Conservation (phyloP, 2,888 invertebrate genomes). For the Linyphia triangularis region DNA sequence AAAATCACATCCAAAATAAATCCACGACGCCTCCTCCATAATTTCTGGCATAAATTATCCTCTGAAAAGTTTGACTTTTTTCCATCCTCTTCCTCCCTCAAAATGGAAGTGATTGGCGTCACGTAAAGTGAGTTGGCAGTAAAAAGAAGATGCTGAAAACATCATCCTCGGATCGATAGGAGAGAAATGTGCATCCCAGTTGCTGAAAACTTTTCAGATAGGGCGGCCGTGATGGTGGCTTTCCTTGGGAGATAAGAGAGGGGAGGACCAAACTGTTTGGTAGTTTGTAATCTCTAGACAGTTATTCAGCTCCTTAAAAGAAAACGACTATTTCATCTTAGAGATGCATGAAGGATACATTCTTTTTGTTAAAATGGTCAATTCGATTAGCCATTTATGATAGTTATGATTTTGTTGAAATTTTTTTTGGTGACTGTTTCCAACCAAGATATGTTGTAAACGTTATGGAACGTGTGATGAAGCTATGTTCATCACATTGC, state of each 20-base stretch:
- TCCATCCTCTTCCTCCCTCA: neutral
- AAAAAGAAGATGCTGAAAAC: neutral
- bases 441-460: too few relatives aligned
- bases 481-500: too few relatives aligned
- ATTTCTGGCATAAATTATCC: neutral
- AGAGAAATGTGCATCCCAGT: neutral
- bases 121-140: slow-evolving; percentile 3
- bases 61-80: neutral
- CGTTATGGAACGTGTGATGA: too few relatives aligned
- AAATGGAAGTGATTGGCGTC: slow-evolving; percentile 3
- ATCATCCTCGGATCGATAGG: neutral
- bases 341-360: too few relatives aligned
- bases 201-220: neutral
- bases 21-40: neutral
- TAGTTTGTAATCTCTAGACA: neutral
- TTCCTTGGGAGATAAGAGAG: neutral
- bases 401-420: too few relatives aligned
- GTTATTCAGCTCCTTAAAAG: too few relatives aligned
- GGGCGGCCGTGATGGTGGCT: neutral
- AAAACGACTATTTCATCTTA: too few relatives aligned
- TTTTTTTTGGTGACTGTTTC: too few relatives aligned
- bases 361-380: too few relatives aligned
- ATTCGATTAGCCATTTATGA: too few relatives aligned
- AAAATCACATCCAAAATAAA: neutral
- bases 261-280: neutral